phyloP scores from a whole-genome alignment of 2,113 vertebrate genomes.

The Oryzias javanicus region DNA sequence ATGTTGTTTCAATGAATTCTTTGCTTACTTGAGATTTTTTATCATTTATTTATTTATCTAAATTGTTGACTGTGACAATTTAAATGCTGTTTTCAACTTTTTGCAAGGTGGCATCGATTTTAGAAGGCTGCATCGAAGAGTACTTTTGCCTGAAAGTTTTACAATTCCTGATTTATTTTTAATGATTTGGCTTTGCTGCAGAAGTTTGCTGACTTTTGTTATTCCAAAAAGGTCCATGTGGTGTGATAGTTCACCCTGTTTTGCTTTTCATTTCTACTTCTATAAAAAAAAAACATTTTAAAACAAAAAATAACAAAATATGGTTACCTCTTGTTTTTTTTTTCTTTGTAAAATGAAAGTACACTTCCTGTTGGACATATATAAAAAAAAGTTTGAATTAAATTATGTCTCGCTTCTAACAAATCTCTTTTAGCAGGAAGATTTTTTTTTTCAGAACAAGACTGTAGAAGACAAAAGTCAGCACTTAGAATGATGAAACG shows the following conservation, averaged over 20 bases:
- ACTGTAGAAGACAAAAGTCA: too few species aligned
- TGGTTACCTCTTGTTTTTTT: slow-evolving; percentile 50
- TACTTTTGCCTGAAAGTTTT: too few species aligned
- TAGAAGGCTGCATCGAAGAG: slow-evolving; percentile 15
- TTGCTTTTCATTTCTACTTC: slow-evolving; percentile 47
- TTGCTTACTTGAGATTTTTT: not conserved
- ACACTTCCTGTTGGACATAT: too few species aligned
- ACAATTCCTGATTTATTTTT: too few species aligned
- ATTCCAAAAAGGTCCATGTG: slow-evolving; percentile 46
- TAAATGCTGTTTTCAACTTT: slow-evolving; percentile 7
- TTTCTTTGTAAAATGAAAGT: slow-evolving; percentile 70
- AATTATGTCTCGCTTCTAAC: slow-evolving; percentile 72
- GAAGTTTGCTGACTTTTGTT: slow-evolving; percentile 30
- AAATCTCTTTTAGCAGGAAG: too few species aligned
- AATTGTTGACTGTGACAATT: slow-evolving; percentile 3
- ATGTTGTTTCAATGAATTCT: slow-evolving; percentile 9
- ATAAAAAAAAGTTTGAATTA: too few species aligned
- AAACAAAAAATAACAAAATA: too few species aligned
- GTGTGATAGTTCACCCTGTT: slow-evolving; percentile 40
- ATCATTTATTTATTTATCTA: slow-evolving; percentile 16
- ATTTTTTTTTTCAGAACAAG: too few species aligned
- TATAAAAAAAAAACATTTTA: too few species aligned
- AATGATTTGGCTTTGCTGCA: slow-evolving; percentile 17
- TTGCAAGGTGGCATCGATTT: slow-evolving; percentile 6
- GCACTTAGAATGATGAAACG: too few species aligned